phyloP scores from a whole-genome alignment of 1,140 invertebrate genomes.

The Lepidurus couesii region DNA sequence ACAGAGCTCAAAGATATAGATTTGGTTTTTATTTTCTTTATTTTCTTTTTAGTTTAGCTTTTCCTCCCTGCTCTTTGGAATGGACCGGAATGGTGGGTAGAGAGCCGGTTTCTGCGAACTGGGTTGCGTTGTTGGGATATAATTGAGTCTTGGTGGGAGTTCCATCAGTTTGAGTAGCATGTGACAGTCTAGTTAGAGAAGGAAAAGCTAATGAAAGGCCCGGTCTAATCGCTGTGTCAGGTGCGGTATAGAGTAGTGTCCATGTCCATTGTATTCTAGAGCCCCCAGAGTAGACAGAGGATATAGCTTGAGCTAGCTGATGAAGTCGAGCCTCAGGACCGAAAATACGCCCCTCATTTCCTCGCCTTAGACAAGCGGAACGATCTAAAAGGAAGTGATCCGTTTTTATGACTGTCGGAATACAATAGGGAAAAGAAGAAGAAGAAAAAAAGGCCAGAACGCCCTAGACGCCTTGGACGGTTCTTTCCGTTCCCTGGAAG shows the following conservation, averaged over 20 bases:
- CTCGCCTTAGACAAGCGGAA: constrained; percentile 16
- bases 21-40: background rate
- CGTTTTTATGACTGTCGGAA: background rate
- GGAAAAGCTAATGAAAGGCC: constrained; percentile 18
- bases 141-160: constrained; percentile 21
- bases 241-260: constrained; percentile 3
- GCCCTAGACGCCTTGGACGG: background rate
- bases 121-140: background rate
- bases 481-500: background rate
- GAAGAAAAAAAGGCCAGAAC: background rate
- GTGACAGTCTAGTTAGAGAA: constrained; percentile 22
- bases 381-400: constrained; percentile 19
- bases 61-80: no score
- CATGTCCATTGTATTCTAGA: background rate
- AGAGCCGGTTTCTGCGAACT: no score
- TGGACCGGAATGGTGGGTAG: no score
- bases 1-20: background rate
- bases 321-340: background rate
- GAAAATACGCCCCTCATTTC: constrained; percentile 19
- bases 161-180: constrained; percentile 22
- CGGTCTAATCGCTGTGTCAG: constrained; percentile 8
- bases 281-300: background rate
- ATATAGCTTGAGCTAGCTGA: background rate
- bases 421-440: background rate
- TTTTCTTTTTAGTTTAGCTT: no score